These are phyloP conservation scores for Myodes glareolus DNA, from an alignment of 2,113 vertebrate species.

Conservation along the genomic window DNA sequence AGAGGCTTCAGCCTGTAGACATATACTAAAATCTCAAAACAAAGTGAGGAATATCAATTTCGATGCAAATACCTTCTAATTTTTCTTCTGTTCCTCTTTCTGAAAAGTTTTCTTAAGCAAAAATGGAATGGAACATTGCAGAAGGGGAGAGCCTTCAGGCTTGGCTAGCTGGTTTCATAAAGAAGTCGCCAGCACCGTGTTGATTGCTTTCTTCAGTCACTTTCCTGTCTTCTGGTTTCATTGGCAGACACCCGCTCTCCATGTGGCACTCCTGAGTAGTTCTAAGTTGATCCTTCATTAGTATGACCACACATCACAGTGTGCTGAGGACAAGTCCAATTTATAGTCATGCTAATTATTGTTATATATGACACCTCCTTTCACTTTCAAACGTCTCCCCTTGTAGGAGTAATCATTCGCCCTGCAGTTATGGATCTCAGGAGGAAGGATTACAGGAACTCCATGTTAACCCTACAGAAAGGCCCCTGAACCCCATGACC, in stretches of 20 bases:
- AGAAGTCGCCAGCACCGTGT: neutral
- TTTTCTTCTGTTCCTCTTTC: neutral
- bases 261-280: neutral
- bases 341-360: neutral
- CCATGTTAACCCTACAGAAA: neutral
- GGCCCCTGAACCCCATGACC: neutral
- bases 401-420: neutral
- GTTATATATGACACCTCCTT: neutral
- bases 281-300: neutral
- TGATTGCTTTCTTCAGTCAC: neutral
- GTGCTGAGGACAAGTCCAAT: neutral
- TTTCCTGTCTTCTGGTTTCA: neutral
- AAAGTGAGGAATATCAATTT: neutral
- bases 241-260: neutral
- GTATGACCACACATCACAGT: neutral
- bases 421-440: neutral
- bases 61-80: neutral
- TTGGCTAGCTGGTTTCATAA: neutral
- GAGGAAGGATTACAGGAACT: neutral
- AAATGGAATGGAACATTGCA: neutral
- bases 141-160: neutral
- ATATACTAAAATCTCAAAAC: neutral
- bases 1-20: neutral
- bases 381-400: neutral
- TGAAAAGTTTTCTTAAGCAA: neutral